phyloP scores from a whole-genome alignment of 1,140 invertebrate genomes.

The Zaprionus inermis region DNA sequence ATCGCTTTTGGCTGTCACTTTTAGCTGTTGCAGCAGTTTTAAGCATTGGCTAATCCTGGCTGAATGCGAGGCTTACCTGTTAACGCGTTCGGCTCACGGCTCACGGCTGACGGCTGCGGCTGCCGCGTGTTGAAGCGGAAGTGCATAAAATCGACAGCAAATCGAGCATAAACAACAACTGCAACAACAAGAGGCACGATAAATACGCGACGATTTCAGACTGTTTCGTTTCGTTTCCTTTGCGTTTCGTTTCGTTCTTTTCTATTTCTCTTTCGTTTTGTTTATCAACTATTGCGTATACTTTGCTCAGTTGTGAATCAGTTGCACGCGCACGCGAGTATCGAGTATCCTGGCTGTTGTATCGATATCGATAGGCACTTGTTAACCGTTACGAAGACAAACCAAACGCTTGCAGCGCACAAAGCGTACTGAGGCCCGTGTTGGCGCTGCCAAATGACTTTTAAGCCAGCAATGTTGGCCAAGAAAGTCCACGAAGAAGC shows the following conservation, averaged over 20 bases:
- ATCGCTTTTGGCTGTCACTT: conserved; percentile 20
- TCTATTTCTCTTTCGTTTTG: conserved; percentile 27
- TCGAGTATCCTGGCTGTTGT: conserved; percentile 2
- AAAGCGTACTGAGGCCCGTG: conserved; percentile 71
- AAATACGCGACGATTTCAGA: conserved; percentile 49
- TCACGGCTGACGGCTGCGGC: background rate
- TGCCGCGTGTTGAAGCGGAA: conserved; percentile 63
- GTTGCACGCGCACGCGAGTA: background rate
- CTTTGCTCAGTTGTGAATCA: background rate
- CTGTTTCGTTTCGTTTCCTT: conserved; percentile 33
- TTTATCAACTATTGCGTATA: background rate
- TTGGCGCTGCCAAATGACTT: conserved; percentile 79
- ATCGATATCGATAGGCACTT: background rate
- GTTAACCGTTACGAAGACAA: conserved; percentile 57
- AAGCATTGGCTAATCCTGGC: conserved; percentile 75
- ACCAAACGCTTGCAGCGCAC: conserved; percentile 77
- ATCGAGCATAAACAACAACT: conserved; percentile 63
- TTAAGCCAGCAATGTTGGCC: conserved; percentile 73
- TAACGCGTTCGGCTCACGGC: conserved; percentile 41
- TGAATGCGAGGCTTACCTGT: conserved; percentile 76
- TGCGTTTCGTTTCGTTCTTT: conserved; percentile 37
- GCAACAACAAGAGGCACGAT: conserved; percentile 19
- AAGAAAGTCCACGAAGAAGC: conserved; percentile 76
- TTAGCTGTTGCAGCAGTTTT: conserved; percentile 67
- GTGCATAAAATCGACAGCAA: conserved; percentile 47